Evolutionary conservation across 2,797 vertebrate species (phyloP).

Genomic region (Poeciliopsis turneri): DNA sequence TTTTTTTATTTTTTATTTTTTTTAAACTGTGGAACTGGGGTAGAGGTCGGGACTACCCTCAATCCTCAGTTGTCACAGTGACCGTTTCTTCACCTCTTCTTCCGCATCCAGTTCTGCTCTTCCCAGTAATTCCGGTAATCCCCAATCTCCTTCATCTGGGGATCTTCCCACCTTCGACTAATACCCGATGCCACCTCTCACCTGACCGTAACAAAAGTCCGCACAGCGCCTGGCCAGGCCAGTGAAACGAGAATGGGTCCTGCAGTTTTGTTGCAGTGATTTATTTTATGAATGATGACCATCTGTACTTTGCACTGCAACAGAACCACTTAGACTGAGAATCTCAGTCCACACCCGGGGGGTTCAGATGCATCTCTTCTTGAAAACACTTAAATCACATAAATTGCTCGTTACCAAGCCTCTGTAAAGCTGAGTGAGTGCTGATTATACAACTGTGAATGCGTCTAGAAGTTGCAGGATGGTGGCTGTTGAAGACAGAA

Average conservation of each 20-base stretch:
- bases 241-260: not conserved
- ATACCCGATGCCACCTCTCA: conserved; percentile 8
- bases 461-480: not conserved
- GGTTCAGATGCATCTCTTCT: not conserved
- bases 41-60: not conserved
- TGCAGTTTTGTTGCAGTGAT: not conserved
- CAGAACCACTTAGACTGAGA: not conserved
- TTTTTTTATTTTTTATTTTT: not conserved
- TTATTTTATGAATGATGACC: not conserved
- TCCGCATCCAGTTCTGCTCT: conserved; percentile 20
- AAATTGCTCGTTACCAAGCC: not conserved
- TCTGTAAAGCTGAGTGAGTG: not conserved
- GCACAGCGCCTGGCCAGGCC: not conserved
- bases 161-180: conserved; percentile 13
- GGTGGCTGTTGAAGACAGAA: not conserved
- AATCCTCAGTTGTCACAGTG: conserved; percentile 6
- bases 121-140: conserved; percentile 47
- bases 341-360: not conserved
- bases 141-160: conserved; percentile 15
- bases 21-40: not conserved
- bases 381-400: not conserved
- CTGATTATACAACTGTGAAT: not conserved
- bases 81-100: conserved; percentile 9
- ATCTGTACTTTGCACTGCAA: not conserved
- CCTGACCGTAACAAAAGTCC: not conserved